phyloP scores from a whole-genome alignment of 2,113 vertebrate genomes.

The Prionailurus viverrinus region DNA sequence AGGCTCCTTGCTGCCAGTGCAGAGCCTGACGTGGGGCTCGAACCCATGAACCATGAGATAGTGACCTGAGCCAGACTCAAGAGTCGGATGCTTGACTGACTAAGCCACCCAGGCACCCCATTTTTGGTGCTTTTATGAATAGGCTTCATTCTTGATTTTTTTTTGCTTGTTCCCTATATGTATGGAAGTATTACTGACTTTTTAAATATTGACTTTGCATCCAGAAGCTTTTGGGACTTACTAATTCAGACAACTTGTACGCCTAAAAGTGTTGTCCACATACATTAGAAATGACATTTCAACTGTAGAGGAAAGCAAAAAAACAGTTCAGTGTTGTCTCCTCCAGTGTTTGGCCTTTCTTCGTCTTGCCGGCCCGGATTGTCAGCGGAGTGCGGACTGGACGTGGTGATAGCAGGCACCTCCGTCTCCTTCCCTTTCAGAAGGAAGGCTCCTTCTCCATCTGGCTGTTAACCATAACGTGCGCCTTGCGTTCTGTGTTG shows the following conservation, averaged over 20 bases:
- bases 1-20: not conserved
- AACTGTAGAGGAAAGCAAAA: not conserved
- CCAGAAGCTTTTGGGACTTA: not conserved
- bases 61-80: not conserved
- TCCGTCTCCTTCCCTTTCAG: not conserved
- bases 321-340: not conserved
- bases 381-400: not conserved
- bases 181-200: not conserved
- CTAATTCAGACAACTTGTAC: not conserved
- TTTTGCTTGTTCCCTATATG: not conserved
- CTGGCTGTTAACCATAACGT: fast-evolving
- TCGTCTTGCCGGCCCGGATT: not conserved
- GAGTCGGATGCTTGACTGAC: not conserved
- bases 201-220: not conserved
- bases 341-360: not conserved
- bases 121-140: not conserved
- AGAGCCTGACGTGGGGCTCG: not conserved
- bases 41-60: not conserved
- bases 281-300: not conserved
- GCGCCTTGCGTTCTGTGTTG: fast-evolving
- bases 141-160: not conserved
- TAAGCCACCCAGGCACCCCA: not conserved
- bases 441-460: not conserved
- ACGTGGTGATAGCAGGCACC: not conserved
- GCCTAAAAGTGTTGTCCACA: not conserved